A percentile compares a stretch with the other conserved stretches of the same genome.
Evolutionary conservation across 2,888 invertebrate genomes (phyloP).

Genomic region (Saturnia japonica): DNA sequence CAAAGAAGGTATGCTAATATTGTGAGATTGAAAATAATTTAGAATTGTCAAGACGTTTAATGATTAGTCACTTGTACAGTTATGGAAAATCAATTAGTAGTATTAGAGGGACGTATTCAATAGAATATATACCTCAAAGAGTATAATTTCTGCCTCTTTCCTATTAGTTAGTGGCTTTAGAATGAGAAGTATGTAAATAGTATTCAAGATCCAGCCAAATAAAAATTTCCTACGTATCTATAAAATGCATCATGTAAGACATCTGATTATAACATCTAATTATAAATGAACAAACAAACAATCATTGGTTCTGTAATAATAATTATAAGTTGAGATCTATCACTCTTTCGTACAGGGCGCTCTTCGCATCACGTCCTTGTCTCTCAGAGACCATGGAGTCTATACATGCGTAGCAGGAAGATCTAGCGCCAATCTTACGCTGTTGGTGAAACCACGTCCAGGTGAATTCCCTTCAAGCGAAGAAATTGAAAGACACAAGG

Average conservation of each 20-base stretch:
- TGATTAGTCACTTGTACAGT: background rate
- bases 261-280: too few species aligned
- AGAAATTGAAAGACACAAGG: slow-evolving; percentile 85
- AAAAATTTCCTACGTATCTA: too few species aligned
- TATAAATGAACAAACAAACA: too few species aligned
- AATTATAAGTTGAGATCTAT: background rate
- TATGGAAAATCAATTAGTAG: background rate
- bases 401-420: slow-evolving; percentile 94
- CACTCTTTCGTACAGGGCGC: slow-evolving; percentile 84
- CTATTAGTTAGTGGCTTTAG: too few species aligned
- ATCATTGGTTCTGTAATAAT: background rate
- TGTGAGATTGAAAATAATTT: background rate
- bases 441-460: slow-evolving; percentile 90
- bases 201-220: too few species aligned
- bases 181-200: too few species aligned
- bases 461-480: slow-evolving; percentile 91
- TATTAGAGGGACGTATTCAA: too few species aligned
- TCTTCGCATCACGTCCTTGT: slow-evolving; percentile 90
- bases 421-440: slow-evolving; percentile 89
- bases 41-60: too few species aligned
- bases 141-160: too few species aligned
- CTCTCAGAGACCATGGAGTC: slow-evolving; percentile 90
- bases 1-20: slow-evolving; percentile 85
- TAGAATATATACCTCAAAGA: too few species aligned
- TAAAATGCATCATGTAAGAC: background rate